Conservation (phyloP, 2,888 invertebrate genomes). For the Hypsopygia costalis region DNA sequence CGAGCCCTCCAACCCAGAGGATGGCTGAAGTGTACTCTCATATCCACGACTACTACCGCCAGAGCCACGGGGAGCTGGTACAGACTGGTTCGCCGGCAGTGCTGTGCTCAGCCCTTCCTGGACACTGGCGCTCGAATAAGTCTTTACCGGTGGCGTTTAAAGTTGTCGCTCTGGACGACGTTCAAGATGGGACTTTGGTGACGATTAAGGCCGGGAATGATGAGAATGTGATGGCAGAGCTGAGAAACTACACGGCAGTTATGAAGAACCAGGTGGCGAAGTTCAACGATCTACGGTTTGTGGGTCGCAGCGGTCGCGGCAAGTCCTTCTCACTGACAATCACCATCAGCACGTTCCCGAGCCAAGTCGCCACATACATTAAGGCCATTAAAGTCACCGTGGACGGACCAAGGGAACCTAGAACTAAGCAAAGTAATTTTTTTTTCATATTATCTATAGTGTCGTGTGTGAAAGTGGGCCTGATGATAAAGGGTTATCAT, state of each 20-base stretch:
- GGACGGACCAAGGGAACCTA: slow-evolving; percentile 98
- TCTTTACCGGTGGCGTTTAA: slow-evolving; percentile 97
- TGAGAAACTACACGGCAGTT: slow-evolving; percentile 95
- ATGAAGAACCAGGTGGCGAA: slow-evolving; percentile 99
- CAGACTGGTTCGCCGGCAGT: slow-evolving; percentile 98
- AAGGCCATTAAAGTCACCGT: slow-evolving; percentile 99
- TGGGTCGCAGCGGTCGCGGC: slow-evolving; percentile 97
- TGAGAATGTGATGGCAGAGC: slow-evolving; percentile 97
- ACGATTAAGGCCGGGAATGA: slow-evolving; percentile 98
- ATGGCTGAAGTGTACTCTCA: slow-evolving; percentile 88
- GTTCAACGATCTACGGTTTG: slow-evolving; percentile 98
- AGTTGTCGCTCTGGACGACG: slow-evolving; percentile 95
- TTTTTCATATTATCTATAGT: too few species aligned
- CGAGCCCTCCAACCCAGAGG: slow-evolving; percentile 77
- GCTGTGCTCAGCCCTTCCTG: slow-evolving; percentile 95
- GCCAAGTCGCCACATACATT: slow-evolving; percentile 94
- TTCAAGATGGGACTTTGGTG: slow-evolving; percentile 96
- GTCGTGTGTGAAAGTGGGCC: too few species aligned
- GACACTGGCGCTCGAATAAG: slow-evolving; percentile 99
- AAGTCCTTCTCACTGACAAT: slow-evolving; percentile 97
- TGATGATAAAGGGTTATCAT: too few species aligned
- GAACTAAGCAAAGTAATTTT: slow-evolving; percentile 97
- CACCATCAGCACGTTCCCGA: slow-evolving; percentile 88
- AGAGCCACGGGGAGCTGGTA: slow-evolving; percentile 95
- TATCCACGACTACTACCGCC: slow-evolving; percentile 89